Evolutionary conservation across 2,888 invertebrate species (phyloP).

Genomic region (Hypolimnas misippus): DNA sequence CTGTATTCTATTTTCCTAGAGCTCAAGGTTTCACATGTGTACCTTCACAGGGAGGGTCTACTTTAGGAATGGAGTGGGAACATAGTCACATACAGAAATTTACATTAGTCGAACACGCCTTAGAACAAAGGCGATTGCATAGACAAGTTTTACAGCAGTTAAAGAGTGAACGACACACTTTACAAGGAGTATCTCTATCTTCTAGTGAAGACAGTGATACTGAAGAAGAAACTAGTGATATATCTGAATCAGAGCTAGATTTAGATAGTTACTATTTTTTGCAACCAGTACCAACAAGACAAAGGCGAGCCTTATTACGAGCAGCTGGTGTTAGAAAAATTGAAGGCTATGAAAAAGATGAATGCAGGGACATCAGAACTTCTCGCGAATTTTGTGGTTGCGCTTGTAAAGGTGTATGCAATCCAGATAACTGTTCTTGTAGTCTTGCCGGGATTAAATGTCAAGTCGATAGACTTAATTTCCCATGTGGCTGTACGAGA

Average conservation of each 20-base stretch:
- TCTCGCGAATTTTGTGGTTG: conserved; percentile 97
- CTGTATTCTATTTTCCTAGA: conserved; percentile 97
- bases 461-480: conserved; percentile 97
- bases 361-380: conserved; percentile 95
- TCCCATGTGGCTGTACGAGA: conserved; percentile 97
- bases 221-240: conserved; percentile 92
- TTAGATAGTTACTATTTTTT: conserved; percentile 95
- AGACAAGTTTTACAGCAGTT: conserved; percentile 90
- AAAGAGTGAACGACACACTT: conserved; percentile 86
- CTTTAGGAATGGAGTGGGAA: conserved; percentile 94
- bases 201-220: conserved; percentile 93
- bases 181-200: conserved; percentile 83
- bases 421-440: conserved; percentile 97
- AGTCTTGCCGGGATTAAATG: conserved; percentile 98
- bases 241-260: conserved; percentile 92
- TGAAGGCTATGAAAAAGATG: conserved; percentile 96
- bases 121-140: conserved; percentile 94
- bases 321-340: conserved; percentile 98
- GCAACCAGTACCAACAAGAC: conserved; percentile 96
- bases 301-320: conserved; percentile 92
- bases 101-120: conserved; percentile 93
- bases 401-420: conserved; percentile 95
- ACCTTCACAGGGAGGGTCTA: conserved; percentile 95
- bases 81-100: conserved; percentile 90
- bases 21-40: conserved; percentile 96